Conservation (phyloP, 2,888 invertebrate species). For the Bellardia pandia region DNA sequence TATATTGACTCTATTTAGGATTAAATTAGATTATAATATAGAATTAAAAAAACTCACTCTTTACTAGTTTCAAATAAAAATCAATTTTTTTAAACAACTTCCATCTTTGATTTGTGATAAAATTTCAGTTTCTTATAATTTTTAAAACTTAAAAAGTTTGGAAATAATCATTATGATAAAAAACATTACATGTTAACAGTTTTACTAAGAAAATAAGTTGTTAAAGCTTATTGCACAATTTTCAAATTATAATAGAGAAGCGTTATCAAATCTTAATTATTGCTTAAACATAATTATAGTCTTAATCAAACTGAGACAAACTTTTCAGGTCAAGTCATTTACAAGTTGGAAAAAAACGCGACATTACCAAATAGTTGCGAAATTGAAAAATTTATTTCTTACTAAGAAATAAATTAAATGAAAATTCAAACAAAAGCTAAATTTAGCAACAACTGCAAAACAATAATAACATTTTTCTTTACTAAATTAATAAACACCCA, state of each 20-base stretch:
- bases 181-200: background rate
- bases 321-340: constrained; percentile 23
- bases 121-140: too few relatives aligned
- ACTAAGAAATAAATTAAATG: background rate
- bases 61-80: too few relatives aligned
- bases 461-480: background rate
- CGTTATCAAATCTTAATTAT: constrained; percentile 1
- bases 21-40: too few relatives aligned
- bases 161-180: too few relatives aligned
- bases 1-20: too few relatives aligned
- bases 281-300: constrained; percentile 20
- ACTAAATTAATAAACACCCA: background rate
- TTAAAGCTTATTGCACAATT: background rate
- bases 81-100: too few relatives aligned
- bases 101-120: too few relatives aligned
- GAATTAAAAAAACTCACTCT: too few relatives aligned
- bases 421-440: background rate
- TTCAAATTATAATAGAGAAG: background rate
- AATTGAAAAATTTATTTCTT: background rate
- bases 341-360: background rate
- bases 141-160: too few relatives aligned
- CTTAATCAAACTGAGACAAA: constrained; percentile 16
- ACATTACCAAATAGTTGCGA: constrained; percentile 6
- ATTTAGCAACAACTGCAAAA: background rate
- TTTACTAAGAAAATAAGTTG: background rate